Evolutionary conservation across 2,888 invertebrate genomes (phyloP).

Genomic region (Zonitis immaculata): DNA sequence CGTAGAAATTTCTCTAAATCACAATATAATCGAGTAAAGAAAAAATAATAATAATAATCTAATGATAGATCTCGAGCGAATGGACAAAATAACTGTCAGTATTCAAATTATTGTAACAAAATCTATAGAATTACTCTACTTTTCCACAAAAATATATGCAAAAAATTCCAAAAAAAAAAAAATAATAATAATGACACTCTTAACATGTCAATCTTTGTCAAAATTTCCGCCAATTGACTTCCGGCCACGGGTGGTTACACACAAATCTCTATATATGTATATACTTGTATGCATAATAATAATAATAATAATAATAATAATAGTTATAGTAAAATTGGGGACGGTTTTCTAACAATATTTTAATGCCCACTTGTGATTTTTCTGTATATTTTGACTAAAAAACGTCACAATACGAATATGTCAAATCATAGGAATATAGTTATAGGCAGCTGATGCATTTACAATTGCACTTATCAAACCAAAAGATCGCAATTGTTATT

Average conservation of each 20-base stretch:
- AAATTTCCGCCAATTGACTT: slow-evolving; percentile 39
- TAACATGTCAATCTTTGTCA: slow-evolving; percentile 38
- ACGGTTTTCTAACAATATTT: background rate
- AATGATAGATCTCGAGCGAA: slow-evolving; percentile 16
- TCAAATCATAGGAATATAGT: slow-evolving; percentile 24
- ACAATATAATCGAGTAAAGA: too few species aligned
- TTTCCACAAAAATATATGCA: too few species aligned
- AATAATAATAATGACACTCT: slow-evolving; percentile 35
- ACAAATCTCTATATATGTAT: background rate
- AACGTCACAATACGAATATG: slow-evolving; percentile 37
- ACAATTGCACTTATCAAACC: background rate
- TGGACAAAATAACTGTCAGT: slow-evolving; percentile 8
- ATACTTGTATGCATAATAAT: too few species aligned
- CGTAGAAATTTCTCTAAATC: too few species aligned
- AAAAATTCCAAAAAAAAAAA: too few species aligned
- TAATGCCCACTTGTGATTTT: slow-evolving; percentile 22
- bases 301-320: background rate
- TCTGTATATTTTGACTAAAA: slow-evolving; percentile 35
- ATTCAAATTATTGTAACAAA: slow-evolving; percentile 11
- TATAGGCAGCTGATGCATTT: background rate
- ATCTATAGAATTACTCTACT: background rate
- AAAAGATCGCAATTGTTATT: background rate
- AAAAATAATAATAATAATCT: too few species aligned
- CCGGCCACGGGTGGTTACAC: slow-evolving; percentile 18
- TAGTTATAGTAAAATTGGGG: background rate